Conservation (phyloP, 2,113 vertebrate genomes). For the Hemicordylus capensis region DNA sequence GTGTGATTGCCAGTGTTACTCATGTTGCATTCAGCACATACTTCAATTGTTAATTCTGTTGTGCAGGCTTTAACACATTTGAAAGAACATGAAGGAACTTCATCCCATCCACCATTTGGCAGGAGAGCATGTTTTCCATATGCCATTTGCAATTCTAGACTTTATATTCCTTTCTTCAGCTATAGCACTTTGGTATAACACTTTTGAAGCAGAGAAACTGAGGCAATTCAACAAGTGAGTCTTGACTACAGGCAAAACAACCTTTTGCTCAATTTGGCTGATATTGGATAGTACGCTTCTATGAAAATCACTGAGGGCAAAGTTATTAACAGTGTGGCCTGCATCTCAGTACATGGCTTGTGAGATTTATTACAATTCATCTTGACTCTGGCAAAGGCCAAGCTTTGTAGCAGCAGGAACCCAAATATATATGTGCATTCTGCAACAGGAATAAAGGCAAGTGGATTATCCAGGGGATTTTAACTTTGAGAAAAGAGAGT, state of each 20-base stretch:
- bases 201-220: neutral
- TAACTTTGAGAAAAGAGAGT: too few species aligned
- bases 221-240: neutral
- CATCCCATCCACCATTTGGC: neutral
- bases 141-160: neutral
- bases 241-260: neutral
- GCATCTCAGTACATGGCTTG: neutral
- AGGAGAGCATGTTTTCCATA: neutral
- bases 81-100: too few species aligned
- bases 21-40: too few species aligned
- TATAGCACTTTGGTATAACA: neutral
- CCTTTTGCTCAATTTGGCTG: neutral
- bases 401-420: too few species aligned
- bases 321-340: neutral
- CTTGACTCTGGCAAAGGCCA: too few species aligned
- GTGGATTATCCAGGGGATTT: too few species aligned
- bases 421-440: too few species aligned
- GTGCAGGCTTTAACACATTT: too few species aligned
- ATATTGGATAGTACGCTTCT: neutral
- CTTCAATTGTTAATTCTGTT: too few species aligned
- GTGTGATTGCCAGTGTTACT: too few species aligned
- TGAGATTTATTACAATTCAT: neutral
- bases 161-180: too few species aligned
- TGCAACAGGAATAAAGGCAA: too few species aligned
- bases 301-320: neutral